Evolutionary conservation across 1,140 invertebrate genomes (phyloP).

Genomic region (Alviniconcha marisindica): DNA sequence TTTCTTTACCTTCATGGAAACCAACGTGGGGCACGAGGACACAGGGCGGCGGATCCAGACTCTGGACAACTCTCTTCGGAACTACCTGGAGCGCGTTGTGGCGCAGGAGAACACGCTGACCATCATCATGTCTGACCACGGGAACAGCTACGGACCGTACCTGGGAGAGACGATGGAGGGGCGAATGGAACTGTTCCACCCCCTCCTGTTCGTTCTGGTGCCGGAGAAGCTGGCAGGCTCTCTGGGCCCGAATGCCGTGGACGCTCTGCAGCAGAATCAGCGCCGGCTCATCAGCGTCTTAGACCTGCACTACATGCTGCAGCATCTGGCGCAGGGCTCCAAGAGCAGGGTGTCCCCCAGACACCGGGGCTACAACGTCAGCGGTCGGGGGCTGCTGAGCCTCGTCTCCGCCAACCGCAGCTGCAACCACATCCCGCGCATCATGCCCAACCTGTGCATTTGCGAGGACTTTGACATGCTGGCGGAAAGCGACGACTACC

Average conservation of each 20-base stretch:
- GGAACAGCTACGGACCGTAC: slow-evolving; percentile 71
- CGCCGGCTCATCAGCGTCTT: slow-evolving; percentile 57
- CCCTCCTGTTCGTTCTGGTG: slow-evolving; percentile 64
- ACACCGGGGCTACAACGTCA: slow-evolving; percentile 47
- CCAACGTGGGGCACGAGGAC: slow-evolving; percentile 71
- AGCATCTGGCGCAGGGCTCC: slow-evolving; percentile 34
- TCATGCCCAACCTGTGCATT: slow-evolving; percentile 71
- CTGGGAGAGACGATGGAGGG: slow-evolving; percentile 61
- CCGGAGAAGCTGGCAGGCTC: slow-evolving; percentile 49
- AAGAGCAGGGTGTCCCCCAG: neutral
- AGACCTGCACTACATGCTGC: slow-evolving; percentile 63
- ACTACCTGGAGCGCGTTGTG: slow-evolving; percentile 49
- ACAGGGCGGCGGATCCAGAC: slow-evolving; percentile 67
- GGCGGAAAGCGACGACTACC: slow-evolving; percentile 46
- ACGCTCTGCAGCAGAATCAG: slow-evolving; percentile 58
- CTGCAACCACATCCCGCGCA: slow-evolving; percentile 64
- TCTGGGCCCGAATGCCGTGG: slow-evolving; percentile 49
- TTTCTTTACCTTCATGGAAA: slow-evolving; percentile 63
- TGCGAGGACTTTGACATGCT: slow-evolving; percentile 66
- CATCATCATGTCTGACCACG: slow-evolving; percentile 73
- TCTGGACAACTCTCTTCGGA: slow-evolving; percentile 62
- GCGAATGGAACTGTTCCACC: slow-evolving; percentile 70
- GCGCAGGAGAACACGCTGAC: slow-evolving; percentile 66
- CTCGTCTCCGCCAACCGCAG: slow-evolving; percentile 56
- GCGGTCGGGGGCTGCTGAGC: slow-evolving; percentile 57